Evolutionary conservation across 2,797 vertebrate genomes (phyloP), one percentile per base, ranked within the genome.

Genomic region (Sarcoramphus papa): DNA sequence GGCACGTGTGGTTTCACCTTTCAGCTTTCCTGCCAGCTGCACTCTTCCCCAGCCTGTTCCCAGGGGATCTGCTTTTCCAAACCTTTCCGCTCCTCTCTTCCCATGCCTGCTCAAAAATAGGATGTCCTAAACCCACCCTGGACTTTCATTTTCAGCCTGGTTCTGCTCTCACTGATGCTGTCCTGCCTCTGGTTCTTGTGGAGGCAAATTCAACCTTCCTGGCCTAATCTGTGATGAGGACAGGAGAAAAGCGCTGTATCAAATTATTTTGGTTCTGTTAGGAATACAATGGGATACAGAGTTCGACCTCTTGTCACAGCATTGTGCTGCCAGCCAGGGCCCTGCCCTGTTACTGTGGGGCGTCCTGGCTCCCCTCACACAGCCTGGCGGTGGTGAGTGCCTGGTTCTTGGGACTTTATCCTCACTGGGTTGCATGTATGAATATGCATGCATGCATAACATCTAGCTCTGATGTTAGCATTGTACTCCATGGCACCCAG

Each of bases 31-130:
- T 69, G 30, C 25, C 28, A 22, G 60, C 78, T 92, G 51, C 14
- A 40, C 80, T 81, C 81, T 84, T 84, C 21, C 43, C 43, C 62
- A 68, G 62, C 50, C 76, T 48, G 20, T 56, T 94, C 16, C 50
- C 50, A 43, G 48, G 68, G 88, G 75, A 94, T 86, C 73, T 82
- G 68, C 68, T 91, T 95, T 93, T 92, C 92, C 92, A 96, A 76
- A 94, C 51, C 45, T 96, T 97, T 96, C 90, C 76, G 27, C 24
- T 35, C 41, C 62, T 86, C 24, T 81, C 54, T 81, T 88, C 6
- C 14, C 7, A 7, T n/a, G 18, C 27, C 51, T 85, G 11, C 41
- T 73, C n/a, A 65, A 80, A 83, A 85, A 28, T 2, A 64, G 20
- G 11, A 30, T 82, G 25, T 41, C 51, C 64, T 69, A 81, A 91